Conservation (phyloP, 2,888 invertebrate species). For the Cephus nigrinus region DNA sequence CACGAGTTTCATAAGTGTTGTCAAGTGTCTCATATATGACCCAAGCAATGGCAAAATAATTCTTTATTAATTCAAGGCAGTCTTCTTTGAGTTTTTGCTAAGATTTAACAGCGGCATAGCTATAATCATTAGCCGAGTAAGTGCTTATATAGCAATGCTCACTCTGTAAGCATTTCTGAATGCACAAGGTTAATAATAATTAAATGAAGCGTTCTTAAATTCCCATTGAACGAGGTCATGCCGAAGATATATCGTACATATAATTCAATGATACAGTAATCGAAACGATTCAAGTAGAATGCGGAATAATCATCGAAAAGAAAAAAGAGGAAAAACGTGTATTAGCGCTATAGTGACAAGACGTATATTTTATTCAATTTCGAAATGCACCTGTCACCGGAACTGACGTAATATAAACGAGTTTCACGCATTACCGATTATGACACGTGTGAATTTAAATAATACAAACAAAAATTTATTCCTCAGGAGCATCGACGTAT, state of each 20-base stretch:
- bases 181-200: conserved; percentile 29
- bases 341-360: not conserved
- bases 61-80: conserved; percentile 54
- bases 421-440: not conserved
- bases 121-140: conserved; percentile 37
- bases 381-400: not conserved
- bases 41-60: conserved; percentile 35
- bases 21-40: conserved; percentile 8
- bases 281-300: not conserved
- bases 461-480: not conserved
- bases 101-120: conserved; percentile 30
- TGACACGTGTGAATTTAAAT: not conserved
- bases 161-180: conserved; percentile 22
- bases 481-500: not conserved
- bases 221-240: not conserved
- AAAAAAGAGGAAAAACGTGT: not conserved
- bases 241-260: not conserved
- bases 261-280: conserved; percentile 1
- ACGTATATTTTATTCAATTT: not conserved
- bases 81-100: conserved; percentile 49
- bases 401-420: not conserved
- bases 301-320: not conserved
- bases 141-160: conserved; percentile 21
- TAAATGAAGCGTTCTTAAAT: conserved; percentile 1
- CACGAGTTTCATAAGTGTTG: conserved; percentile 3